Evolutionary conservation across 2,113 vertebrate genomes (phyloP), one percentile per base, ranked within the genome.

Genomic region (Macrotus californicus): DNA sequence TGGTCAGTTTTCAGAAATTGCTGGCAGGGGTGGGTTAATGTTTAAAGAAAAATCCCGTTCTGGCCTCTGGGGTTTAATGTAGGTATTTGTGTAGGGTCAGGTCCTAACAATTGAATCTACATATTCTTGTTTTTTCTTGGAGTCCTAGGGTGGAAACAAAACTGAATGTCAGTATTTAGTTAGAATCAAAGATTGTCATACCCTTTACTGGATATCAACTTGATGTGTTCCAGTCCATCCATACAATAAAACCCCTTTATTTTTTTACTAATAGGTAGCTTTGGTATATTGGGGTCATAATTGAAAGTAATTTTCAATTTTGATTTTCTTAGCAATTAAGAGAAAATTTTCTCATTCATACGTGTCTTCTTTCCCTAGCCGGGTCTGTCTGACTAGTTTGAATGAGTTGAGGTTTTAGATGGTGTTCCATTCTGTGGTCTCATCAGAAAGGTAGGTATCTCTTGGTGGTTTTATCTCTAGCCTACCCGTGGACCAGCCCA

Each of bases 71-170:
- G 31, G 22, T 79, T 70, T 95, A 70, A 70, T 85, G 16, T 41
- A 75, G 36, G 54, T n/a, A n/a, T 96, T 76, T 92, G 75, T 95
- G 61, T 90, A 92, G 75, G 92, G 50, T 94, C 67, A 86, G 59
- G 82, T 92, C 73, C 67, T 92, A 82, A 90, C 46, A 92, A n/a
- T 81, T 73, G 90, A 21, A n/a, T 61, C 54, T 94, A 66, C 43
- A 81, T 64, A 87, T 69, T 97, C 87, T 95, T 91, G 13, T 96
- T 36, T 91, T 96, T 79, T 87, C 70, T 95, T 85, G 66, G 70
- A 90, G 34, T 85, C 26, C 18, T 81, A 41, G 0, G 52, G 66
- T 52, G 41, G 75, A 96, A 91, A 85, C 56, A 91, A 76, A 94
- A 14, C 59, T 77, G 84, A 96, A 94, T 79, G 80, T 29, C 13